Base-by-base conservation (phyloP, 35 echinoderm and acorn worm species). In the Heliocidaris tuberculata region DNA sequence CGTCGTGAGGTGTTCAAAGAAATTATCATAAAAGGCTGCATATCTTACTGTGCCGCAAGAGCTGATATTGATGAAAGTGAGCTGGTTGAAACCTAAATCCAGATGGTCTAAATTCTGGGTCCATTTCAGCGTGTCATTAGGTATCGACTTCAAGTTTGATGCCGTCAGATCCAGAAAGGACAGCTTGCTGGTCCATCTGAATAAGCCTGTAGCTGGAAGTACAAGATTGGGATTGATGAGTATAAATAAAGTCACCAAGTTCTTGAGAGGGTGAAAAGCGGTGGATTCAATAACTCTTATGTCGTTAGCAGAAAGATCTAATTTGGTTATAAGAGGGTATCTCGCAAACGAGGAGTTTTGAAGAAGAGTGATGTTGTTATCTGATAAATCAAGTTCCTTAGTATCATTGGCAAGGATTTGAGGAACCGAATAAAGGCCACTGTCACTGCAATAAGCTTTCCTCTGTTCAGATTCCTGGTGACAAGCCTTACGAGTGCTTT, bases 241-340 rank as follows among this genome's bases (percentile, higher is more conserved):
- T 47, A 89, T 32, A 9, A 15, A 47, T n/a, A 89, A 48, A n/a
- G 9, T 89, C 87, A 17, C 15, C 87, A 89, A 48, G 7, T 47
- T 47, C 47, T 32, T 47, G 31, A 89, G 47, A 89, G 31, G 31
- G 12, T 17, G 24, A 30, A 89, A 89, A 32, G 31, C 19, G 12
- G 31, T 48, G 17, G 31, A 11, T 17, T 89, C 87, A 7, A 89
- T 89, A 0, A 89, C 31, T 7, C 13, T 47, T 1, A 89, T 89
- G 32, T 89, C 87, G 87, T 89, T 89, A 47, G 12, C 87, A 10
- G 87, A 47, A 89, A 89, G 12, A 42, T 89, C 87, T 31, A 89
- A 89, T 12, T 9, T 19, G 5, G 31, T 35, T 2, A 89, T 32
- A 8, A 15, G 87, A 12, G 31, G 12, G 87, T 89, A 89, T 32